Base-by-base conservation (phyloP, 2,113 vertebrate genomes). In the Pteropus alecto region DNA sequence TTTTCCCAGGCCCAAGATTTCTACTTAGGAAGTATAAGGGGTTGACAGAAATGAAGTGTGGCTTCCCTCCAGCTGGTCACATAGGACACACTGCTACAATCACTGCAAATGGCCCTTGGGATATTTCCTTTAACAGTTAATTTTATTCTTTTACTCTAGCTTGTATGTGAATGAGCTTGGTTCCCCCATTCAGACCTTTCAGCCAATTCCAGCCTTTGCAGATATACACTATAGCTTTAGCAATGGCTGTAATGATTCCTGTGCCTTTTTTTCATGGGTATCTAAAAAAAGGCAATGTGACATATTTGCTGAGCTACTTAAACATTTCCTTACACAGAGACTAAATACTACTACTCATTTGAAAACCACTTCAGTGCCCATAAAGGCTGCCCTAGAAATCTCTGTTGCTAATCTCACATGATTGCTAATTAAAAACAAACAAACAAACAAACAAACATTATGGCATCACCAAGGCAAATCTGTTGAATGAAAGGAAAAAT, bases 341-440 rank as follows among this genome's bases (percentile, higher is more conserved):
- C 71, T 96, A 79, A 88, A 82, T 63, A 77, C 63, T 76, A 84
- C 58, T 94, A 61, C 41, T 67, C 86, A 91, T 95, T 96, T 95
- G 96, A 93, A 97, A 97, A 91, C 26, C 85, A 88, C 30, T 81
- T 94, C 77, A 78, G 58, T 88, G 33, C 14, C 83, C 58, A 24
- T 78, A 85, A 83, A 76, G 38, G 38, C 38, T 82, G 16, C n/a
- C 30, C 68, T 86, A 86, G 85, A 97, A 93, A 58, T 90, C 33
- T 86, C 41, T 35, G 30, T 61, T 82, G 35, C 58, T 96, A 94
- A 95, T 94, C 61, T 96, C 91, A 74, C 61, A 63, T 46, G 33
- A 96, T 63, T 81, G 68, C 63, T 96, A 87, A 87, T 71, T 74
- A 16, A 51, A 48, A 51, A 51, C 12, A 51, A 48, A 48, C 2